Percentiles rank a stretch among this genome's conserved stretches.
phyloP scores from a whole-genome alignment of 2,888 invertebrate genomes.

The Dione juno region DNA sequence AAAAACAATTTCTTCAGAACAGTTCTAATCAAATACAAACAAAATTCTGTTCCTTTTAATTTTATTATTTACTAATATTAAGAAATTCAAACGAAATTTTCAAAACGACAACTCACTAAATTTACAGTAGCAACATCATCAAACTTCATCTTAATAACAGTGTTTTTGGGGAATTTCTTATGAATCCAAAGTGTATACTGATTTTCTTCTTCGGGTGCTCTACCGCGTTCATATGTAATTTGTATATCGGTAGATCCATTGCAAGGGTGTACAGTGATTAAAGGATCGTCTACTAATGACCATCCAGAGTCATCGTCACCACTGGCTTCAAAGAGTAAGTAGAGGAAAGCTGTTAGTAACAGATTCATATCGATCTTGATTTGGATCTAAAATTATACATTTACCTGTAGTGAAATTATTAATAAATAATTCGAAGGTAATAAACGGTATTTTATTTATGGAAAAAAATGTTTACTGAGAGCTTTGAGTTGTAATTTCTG shows the following conservation, averaged over 20 bases:
- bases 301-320: constrained; percentile 29
- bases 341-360: background rate
- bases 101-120: constrained; percentile 48
- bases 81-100: too few relatives aligned
- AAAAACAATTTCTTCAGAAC: background rate
- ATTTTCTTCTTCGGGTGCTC: constrained; percentile 54
- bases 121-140: constrained; percentile 49
- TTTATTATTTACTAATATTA: background rate
- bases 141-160: constrained; percentile 47
- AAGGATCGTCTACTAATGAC: constrained; percentile 44
- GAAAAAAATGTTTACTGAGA: too few relatives aligned
- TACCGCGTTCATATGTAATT: constrained; percentile 46
- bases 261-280: constrained; percentile 46
- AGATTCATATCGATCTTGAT: constrained; percentile 18
- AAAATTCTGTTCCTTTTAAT: too few relatives aligned
- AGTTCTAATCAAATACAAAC: too few relatives aligned
- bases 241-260: constrained; percentile 46
- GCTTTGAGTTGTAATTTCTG: too few relatives aligned
- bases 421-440: too few relatives aligned
- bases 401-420: too few relatives aligned
- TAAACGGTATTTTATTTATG: too few relatives aligned
- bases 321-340: background rate
- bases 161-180: constrained; percentile 42
- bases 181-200: constrained; percentile 37
- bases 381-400: background rate